A percentile compares a stretch with the other conserved stretches of the same genome.
These are phyloP conservation scores for Pseudoatta argentina DNA, from an alignment of 1,140 invertebrate species.

Conservation along the genomic window DNA sequence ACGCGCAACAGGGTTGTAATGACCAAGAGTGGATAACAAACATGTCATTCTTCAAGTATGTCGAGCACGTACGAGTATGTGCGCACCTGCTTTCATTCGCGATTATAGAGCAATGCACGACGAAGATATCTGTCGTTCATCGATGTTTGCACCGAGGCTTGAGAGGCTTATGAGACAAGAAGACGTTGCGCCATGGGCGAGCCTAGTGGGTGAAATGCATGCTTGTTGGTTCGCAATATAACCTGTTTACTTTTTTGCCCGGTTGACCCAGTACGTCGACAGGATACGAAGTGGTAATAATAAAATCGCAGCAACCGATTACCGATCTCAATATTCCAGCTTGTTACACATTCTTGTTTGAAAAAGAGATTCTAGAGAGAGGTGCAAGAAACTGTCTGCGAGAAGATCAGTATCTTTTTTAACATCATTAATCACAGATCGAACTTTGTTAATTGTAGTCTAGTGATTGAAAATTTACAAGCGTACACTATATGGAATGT, in stretches of 20 bases:
- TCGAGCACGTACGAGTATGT: neutral
- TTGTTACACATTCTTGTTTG: neutral
- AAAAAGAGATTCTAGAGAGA: neutral
- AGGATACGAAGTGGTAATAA: slow-evolving; percentile 74
- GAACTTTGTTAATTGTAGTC: neutral
- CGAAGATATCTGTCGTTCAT: slow-evolving; percentile 7
- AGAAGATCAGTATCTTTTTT: neutral
- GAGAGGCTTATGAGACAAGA: neutral
- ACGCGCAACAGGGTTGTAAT: neutral
- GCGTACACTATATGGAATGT: neutral
- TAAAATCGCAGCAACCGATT: slow-evolving; percentile 66
- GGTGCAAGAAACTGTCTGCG: slow-evolving; percentile 6
- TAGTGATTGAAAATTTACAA: slow-evolving; percentile 1
- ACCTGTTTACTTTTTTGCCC: slow-evolving; percentile 74
- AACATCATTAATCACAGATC: neutral
- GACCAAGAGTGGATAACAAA: slow-evolving; percentile 3
- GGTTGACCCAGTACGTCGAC: slow-evolving; percentile 70
- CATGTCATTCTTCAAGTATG: neutral
- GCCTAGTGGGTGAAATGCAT: slow-evolving; percentile 11
- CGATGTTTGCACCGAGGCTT: neutral
- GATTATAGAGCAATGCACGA: neutral
- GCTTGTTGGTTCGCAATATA: slow-evolving; percentile 26
- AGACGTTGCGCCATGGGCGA: neutral
- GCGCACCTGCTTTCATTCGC: slow-evolving; percentile 56
- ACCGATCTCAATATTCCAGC: slow-evolving; percentile 71